These are phyloP conservation scores for Trematocara macrostoma DNA, from an alignment of 2,113 vertebrate genomes.

Conservation along the genomic window DNA sequence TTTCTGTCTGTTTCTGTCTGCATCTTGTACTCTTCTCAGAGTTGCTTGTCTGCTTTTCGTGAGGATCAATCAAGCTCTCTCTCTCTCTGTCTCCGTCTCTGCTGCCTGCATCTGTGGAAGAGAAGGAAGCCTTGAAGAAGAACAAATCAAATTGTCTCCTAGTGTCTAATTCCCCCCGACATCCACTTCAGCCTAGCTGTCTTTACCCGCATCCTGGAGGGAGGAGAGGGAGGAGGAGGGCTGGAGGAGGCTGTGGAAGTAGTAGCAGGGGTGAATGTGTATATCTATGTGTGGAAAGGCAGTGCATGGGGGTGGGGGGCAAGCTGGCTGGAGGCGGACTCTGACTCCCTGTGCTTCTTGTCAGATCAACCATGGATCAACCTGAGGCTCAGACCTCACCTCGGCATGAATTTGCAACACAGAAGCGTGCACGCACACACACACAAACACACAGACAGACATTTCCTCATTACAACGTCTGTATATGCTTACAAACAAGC, in stretches of 20 bases:
- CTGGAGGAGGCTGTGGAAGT: background rate
- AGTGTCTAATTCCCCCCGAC: conserved; percentile 70
- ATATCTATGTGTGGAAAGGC: background rate
- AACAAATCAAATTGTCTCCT: conserved; percentile 72
- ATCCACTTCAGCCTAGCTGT: conserved; percentile 52
- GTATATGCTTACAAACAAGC: background rate
- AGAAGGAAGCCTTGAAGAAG: conserved; percentile 66
- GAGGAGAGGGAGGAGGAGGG: background rate
- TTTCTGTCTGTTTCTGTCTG: background rate
- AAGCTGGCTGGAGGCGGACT: conserved; percentile 33
- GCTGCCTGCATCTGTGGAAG: background rate
- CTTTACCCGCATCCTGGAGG: conserved; percentile 56
- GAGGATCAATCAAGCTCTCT: conserved; percentile 3
- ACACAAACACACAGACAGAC: background rate
- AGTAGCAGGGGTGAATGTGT: background rate
- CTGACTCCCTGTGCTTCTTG: conserved; percentile 51
- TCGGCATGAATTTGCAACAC: conserved; percentile 34
- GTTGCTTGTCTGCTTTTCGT: conserved; percentile 1
- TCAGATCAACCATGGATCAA: conserved; percentile 59
- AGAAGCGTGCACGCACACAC: background rate
- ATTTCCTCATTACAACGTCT: background rate
- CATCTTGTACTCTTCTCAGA: background rate
- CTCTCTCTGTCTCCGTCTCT: background rate
- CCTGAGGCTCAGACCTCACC: conserved; percentile 49
- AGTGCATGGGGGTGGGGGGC: background rate